Conservation (phyloP, 2,797 vertebrate species). For the Graptemys geographica region DNA sequence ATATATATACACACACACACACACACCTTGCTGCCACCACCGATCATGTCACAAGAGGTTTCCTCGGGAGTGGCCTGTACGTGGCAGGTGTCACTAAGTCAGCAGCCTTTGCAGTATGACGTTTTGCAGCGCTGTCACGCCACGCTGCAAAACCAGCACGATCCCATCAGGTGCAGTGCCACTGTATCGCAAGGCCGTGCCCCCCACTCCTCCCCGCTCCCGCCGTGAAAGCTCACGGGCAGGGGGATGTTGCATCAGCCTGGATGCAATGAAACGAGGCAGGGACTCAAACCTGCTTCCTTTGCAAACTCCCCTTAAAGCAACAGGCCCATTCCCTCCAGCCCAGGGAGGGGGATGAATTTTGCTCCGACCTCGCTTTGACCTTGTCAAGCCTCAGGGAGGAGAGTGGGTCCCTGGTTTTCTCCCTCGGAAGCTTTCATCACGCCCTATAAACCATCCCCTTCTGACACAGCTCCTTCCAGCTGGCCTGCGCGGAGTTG, state of each 20-base stretch:
- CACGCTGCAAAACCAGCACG: no score
- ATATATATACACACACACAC: no score
- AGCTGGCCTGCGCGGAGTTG: neutral
- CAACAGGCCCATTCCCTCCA: neutral
- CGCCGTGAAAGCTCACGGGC: no score
- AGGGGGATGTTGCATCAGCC: no score
- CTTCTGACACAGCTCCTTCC: neutral
- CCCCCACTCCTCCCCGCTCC: fast-evolving
- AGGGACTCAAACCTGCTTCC: neutral
- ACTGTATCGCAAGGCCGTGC: neutral
- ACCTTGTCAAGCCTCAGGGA: neutral
- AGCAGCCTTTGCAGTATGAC: neutral
- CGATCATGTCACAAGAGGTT: neutral
- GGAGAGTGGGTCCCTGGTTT: neutral
- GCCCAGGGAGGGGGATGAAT: neutral
- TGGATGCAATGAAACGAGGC: neutral
- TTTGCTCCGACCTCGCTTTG: neutral
- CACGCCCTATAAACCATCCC: neutral
- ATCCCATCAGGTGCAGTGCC: neutral
- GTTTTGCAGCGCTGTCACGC: neutral
- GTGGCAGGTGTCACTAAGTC: neutral
- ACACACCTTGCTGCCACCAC: no score
- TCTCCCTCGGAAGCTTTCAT: neutral
- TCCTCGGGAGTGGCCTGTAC: neutral
- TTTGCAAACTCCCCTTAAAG: neutral